Conservation (phyloP, 2,797 vertebrate genomes). For the Epinephelus coioides region DNA sequence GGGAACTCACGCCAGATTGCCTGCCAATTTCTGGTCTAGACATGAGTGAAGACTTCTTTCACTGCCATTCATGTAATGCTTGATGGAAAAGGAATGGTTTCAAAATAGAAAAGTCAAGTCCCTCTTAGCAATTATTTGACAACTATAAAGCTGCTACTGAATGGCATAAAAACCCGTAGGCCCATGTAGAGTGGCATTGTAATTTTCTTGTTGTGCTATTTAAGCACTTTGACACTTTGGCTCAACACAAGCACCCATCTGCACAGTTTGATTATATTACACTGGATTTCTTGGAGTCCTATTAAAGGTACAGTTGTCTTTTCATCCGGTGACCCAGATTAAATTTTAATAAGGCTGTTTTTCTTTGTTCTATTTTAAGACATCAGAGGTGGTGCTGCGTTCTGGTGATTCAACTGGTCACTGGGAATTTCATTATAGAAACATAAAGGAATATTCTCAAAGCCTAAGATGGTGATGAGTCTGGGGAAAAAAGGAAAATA, state of each 20-base stretch:
- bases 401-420: conserved; percentile 33
- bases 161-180: conserved; percentile 43
- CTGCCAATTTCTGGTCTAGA: conserved; percentile 72
- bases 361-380: conserved; percentile 50
- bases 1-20: conserved; percentile 65
- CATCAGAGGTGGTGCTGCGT: conserved; percentile 7
- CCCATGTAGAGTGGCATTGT: conserved; percentile 26
- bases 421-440: conserved; percentile 52
- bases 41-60: conserved; percentile 49
- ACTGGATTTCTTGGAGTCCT: conserved; percentile 11
- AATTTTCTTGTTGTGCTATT: conserved; percentile 40
- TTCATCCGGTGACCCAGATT: conserved; percentile 48
- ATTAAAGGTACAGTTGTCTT: conserved; percentile 45
- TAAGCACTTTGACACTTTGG: conserved; percentile 20
- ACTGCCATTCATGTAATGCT: conserved; percentile 59
- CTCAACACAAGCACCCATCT: conserved; percentile 16
- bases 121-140: conserved; percentile 63
- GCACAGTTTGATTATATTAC: conserved; percentile 19
- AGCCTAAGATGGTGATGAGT: conserved; percentile 6
- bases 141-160: conserved; percentile 47
- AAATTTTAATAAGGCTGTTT: conserved; percentile 28
- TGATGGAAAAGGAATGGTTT: conserved; percentile 68
- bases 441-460: conserved; percentile 23
- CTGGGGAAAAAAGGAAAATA: conserved; percentile 2
- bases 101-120: conserved; percentile 71